Base-by-base conservation (phyloP, 1,140 invertebrate species). In the Teleogryllus occipitalis region DNA sequence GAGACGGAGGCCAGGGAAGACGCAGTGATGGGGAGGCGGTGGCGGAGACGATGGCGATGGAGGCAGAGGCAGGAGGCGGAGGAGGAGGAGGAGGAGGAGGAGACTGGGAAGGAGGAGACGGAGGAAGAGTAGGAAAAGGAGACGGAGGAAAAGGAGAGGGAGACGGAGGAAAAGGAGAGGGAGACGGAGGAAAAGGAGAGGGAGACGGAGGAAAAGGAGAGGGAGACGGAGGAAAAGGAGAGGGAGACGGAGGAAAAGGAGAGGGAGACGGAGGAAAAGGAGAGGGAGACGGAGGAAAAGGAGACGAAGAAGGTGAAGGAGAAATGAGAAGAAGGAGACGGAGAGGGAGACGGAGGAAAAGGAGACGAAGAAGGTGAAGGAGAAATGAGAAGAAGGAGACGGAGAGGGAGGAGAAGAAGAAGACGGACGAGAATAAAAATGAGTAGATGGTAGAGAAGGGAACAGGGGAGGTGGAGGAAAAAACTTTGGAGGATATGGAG, bases 271-370 rank as follows among this genome's bases (percentile, higher is more conserved):
- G 65, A 72, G n/a, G 6, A 72, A 2, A 72, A 1, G 65, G 65
- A 72, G n/a, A 6, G 6, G n/a, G n/a, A 72, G 65, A 72, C 14
- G n/a, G n/a, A 72, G 6, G 65, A 72, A 6, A 6, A 72, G 65
- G 14, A 3, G 1, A 72, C 14, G n/a, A 1, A 72, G n/a, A 72
- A n/a, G n/a, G 6, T 14, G 65, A 1, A 72, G n/a, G 65, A 72
- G n/a, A n/a, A 72, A 72, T 12, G 54, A 18, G 18, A 72, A 18
- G 18, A 72, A 72, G 54, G 18, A 72, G 54, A 18, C 8, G 18
- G 18, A 72, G 79, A 78, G 75, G 77, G 74, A 77, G 47, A 79
- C 47, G 48, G 78, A 82, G 48, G 75, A 80, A 75, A 76, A 78
- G n/a, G 54, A 76, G 39, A 77, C 73, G 75, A 47, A 78, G 22